These are phyloP conservation scores for Microctenopoma steveboyesi DNA, from an alignment of 2,797 vertebrate species.

Conservation along the genomic window DNA sequence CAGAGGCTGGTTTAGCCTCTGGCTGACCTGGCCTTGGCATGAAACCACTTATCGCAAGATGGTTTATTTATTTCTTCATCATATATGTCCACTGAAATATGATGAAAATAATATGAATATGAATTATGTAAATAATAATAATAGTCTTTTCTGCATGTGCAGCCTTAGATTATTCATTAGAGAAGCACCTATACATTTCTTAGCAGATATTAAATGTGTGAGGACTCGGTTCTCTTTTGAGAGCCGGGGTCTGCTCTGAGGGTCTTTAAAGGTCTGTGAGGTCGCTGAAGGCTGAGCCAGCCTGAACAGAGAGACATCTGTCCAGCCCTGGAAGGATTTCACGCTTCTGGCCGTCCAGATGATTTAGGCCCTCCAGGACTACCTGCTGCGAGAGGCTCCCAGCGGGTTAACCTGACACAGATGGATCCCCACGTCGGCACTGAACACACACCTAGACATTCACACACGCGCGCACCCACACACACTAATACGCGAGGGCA, in stretches of 20 bases:
- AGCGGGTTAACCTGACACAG: slow-evolving; percentile 87
- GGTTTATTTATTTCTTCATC: not conserved
- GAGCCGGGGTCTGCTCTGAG: slow-evolving; percentile 40
- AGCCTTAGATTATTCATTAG: not conserved
- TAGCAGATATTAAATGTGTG: not conserved
- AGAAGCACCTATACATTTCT: not conserved
- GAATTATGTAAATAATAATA: not conserved
- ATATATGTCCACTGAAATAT: not conserved
- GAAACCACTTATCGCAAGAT: not conserved
- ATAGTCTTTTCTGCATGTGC: not conserved
- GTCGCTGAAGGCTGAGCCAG: slow-evolving; percentile 60
- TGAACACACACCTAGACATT: slow-evolving; percentile 71
- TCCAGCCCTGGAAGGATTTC: slow-evolving; percentile 92
- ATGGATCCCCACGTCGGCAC: slow-evolving; percentile 71
- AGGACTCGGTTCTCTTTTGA: slow-evolving; percentile 57
- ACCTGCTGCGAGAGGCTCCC: slow-evolving; percentile 90
- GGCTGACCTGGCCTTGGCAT: slow-evolving; percentile 63
- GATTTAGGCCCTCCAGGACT: slow-evolving; percentile 91
- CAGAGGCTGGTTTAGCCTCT: slow-evolving; percentile 61
- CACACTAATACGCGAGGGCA: slow-evolving; percentile 21
- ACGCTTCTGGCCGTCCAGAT: slow-evolving; percentile 91
- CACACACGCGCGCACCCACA: slow-evolving; percentile 18
- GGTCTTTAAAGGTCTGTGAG: slow-evolving; percentile 70
- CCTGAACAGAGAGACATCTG: slow-evolving; percentile 85
- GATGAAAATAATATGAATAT: not conserved